Percentiles rank a stretch among this genome's conserved stretches.
Conservation (phyloP, 1,140 invertebrate species). For the Drosophila oshimai region DNA sequence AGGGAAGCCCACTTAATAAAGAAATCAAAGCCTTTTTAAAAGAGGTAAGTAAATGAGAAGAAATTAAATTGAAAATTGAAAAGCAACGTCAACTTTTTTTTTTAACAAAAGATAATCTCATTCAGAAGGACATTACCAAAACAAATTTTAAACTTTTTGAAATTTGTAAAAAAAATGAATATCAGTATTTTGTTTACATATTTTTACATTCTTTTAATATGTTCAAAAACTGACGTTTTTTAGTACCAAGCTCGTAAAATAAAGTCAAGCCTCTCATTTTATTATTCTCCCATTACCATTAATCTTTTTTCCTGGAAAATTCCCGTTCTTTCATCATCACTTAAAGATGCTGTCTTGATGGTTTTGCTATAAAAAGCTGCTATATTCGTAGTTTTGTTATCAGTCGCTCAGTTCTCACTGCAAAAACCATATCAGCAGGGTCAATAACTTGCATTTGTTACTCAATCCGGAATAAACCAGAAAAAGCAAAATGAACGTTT, state of each 20-base stretch:
- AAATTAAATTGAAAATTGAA: no score
- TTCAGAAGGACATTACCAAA: no score
- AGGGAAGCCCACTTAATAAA: background rate
- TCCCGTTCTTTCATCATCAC: conserved; percentile 2
- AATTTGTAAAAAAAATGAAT: background rate
- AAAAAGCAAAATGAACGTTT: background rate
- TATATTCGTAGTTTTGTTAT: conserved; percentile 1
- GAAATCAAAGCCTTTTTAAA: no score
- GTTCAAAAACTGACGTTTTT: no score
- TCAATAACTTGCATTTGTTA: background rate
- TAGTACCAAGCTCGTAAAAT: no score
- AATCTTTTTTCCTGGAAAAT: conserved; percentile 4
- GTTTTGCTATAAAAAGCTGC: conserved; percentile 8
- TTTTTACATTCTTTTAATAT: no score
- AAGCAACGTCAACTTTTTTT: no score
- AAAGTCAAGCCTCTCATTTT: background rate
- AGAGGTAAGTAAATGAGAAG: no score
- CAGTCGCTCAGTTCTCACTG: background rate
- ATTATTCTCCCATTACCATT: background rate
- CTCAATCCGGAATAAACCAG: background rate
- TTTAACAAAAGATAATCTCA: no score
- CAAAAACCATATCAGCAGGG: background rate
- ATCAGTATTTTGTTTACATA: no score
- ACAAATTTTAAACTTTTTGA: no score
- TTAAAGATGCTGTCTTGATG: background rate